Conservation (phyloP, 2,888 invertebrate species). For the Scaptomyza flava region DNA sequence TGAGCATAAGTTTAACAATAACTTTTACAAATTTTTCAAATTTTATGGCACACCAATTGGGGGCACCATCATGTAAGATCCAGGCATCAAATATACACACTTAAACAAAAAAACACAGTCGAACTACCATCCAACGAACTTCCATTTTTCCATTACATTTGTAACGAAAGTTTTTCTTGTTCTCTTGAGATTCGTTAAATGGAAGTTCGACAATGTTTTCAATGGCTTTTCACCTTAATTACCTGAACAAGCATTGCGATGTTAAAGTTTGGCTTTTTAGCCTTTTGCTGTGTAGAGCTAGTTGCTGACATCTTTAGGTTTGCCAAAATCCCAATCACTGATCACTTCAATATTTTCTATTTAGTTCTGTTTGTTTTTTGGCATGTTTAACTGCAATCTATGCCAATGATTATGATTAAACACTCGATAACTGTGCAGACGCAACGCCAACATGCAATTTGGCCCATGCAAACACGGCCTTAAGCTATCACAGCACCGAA, state of each 20-base stretch:
- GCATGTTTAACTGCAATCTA: conserved; percentile 29
- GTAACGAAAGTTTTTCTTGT: no score
- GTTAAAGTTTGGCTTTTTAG: conserved; percentile 33
- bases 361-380: conserved; percentile 1
- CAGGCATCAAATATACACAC: background rate
- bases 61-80: conserved; percentile 33
- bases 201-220: background rate
- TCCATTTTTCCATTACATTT: no score
- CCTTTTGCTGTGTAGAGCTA: conserved; percentile 6
- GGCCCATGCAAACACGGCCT: conserved; percentile 26
- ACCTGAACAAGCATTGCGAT: conserved; percentile 28
- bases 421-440: conserved; percentile 56
- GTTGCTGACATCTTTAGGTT: conserved; percentile 32
- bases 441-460: conserved; percentile 66
- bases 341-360: conserved; percentile 16
- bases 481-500: conserved; percentile 8
- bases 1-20: conserved; percentile 59
- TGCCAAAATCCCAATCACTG: conserved; percentile 18
- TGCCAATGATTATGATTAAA: conserved; percentile 20
- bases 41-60: conserved; percentile 68
- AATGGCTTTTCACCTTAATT: conserved; percentile 21
- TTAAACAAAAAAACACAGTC: background rate
- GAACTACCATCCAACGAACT: no score
- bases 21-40: conserved; percentile 55
- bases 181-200: no score